phyloP scores from a whole-genome alignment of 1,140 invertebrate species.

The Listronotus bonariensis region DNA sequence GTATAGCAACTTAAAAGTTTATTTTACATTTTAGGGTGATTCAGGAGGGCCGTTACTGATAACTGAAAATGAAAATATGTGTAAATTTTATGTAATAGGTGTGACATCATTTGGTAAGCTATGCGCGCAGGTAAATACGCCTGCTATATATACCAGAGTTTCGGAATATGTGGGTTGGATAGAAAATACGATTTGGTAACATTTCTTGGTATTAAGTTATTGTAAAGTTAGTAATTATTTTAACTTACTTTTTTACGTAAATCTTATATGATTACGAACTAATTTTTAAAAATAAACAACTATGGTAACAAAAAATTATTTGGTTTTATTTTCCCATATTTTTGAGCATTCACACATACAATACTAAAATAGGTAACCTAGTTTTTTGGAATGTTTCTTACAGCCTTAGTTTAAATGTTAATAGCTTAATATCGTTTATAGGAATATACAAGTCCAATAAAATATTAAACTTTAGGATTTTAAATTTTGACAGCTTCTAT shows the following conservation, averaged over 20 bases:
- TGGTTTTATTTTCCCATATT: background rate
- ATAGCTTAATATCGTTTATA: slow-evolving; percentile 25
- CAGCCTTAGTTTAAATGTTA: too few species aligned
- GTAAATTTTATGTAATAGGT: slow-evolving; percentile 60
- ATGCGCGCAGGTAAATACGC: slow-evolving; percentile 59
- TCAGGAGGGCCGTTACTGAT: slow-evolving; percentile 66
- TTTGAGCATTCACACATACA: background rate
- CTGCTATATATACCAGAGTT: slow-evolving; percentile 64
- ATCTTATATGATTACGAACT: slow-evolving; percentile 3
- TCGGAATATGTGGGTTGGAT: slow-evolving; percentile 66
- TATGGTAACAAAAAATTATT: slow-evolving; percentile 11
- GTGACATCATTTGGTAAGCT: slow-evolving; percentile 63
- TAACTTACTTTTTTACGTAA: too few species aligned
- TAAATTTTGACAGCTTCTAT: too few species aligned
- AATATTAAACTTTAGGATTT: too few species aligned
- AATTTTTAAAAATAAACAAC: slow-evolving; percentile 28
- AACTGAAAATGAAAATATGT: slow-evolving; percentile 58
- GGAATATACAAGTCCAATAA: too few species aligned
- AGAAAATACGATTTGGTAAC: slow-evolving; percentile 54
- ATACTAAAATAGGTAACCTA: too few species aligned
- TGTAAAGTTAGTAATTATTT: too few species aligned
- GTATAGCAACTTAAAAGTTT: too few species aligned
- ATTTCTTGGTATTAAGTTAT: background rate
- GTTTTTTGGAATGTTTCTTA: too few species aligned
- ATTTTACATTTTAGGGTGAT: slow-evolving; percentile 61